Percentiles rank a stretch among this genome's conserved stretches.
Evolutionary conservation across 2,888 invertebrate genomes (phyloP).

Genomic region (Pteria penguin): DNA sequence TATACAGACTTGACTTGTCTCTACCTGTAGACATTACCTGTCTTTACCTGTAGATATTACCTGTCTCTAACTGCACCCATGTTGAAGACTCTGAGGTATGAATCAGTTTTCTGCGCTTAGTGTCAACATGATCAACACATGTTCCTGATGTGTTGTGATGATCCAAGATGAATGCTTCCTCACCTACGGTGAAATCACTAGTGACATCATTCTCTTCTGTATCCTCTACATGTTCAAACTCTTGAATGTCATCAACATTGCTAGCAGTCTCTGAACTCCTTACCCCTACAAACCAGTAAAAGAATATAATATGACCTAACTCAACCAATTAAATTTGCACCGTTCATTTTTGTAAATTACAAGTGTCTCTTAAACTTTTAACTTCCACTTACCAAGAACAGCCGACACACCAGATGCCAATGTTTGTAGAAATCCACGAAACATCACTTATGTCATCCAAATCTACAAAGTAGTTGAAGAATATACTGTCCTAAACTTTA

Average conservation of each 20-base stretch:
- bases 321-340: too few relatives aligned
- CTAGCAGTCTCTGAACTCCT: not conserved
- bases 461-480: too few relatives aligned
- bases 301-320: too few relatives aligned
- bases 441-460: not conserved
- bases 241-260: not conserved
- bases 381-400: not conserved
- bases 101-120: not conserved
- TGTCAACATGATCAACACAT: not conserved
- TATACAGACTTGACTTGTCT: too few relatives aligned
- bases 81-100: too few relatives aligned
- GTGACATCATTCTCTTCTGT: not conserved
- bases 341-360: too few relatives aligned
- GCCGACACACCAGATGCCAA: not conserved
- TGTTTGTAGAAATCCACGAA: not conserved
- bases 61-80: too few relatives aligned
- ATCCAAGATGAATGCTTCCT: not conserved
- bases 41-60: too few relatives aligned
- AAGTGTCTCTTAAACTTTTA: too few relatives aligned
- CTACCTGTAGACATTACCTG: too few relatives aligned
- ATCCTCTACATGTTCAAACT: not conserved
- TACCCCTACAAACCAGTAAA: too few relatives aligned
- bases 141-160: not conserved
- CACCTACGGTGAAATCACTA: not conserved
- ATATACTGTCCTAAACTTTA: not conserved